Conservation (phyloP, 2,113 vertebrate species). For the Pteruthius melanotis region DNA sequence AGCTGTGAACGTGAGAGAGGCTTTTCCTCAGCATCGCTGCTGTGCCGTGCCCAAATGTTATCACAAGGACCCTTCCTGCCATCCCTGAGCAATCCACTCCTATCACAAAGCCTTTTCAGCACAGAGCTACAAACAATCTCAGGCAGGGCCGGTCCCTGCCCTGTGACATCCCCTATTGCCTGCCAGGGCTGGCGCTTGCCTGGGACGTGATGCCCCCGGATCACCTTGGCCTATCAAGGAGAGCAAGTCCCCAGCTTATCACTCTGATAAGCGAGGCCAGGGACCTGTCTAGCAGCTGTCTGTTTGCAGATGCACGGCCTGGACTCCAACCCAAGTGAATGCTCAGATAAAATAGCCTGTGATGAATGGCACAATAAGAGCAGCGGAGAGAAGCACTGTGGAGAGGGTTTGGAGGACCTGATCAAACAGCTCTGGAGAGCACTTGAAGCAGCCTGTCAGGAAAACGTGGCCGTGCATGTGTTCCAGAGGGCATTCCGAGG, state of each 20-base stretch:
- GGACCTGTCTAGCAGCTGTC: neutral
- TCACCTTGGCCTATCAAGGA: neutral
- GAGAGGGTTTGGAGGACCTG: neutral
- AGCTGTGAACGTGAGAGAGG: neutral
- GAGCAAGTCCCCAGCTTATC: neutral
- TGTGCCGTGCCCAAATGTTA: neutral
- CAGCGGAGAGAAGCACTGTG: neutral
- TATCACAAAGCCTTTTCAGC: neutral
- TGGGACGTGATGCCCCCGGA: neutral
- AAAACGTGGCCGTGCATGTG: neutral
- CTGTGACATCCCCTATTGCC: accelerated
- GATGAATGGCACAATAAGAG: neutral
- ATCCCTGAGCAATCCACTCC: neutral
- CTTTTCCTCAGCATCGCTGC: neutral
- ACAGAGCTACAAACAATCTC: neutral
- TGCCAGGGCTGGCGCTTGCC: neutral
- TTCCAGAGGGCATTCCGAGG: neutral
- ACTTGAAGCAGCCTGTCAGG: neutral
- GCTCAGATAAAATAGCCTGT: neutral
- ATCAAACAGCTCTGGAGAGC: conserved; percentile 9
- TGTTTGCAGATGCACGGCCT: neutral
- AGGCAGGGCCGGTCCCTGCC: neutral
- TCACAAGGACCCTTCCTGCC: neutral
- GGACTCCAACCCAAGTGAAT: accelerated
- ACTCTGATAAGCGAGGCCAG: neutral